These are phyloP conservation scores for Pegea sp. DNA, from an alignment of 23 tunicate species.

Conservation along the genomic window DNA sequence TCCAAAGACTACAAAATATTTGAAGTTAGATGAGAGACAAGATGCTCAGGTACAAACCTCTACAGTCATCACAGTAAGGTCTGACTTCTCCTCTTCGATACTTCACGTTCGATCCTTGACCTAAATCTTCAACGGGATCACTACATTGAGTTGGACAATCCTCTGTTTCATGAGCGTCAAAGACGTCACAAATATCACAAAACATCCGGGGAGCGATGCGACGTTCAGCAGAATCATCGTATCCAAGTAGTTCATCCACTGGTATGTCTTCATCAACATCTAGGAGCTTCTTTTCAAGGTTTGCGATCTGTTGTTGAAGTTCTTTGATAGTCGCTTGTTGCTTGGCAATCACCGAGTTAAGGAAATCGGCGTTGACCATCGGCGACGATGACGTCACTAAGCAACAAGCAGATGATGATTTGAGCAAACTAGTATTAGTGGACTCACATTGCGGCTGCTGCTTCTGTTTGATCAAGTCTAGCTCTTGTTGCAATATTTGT, in stretches of 20 bases:
- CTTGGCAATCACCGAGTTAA: slow-evolving; percentile 72
- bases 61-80: slow-evolving; percentile 69
- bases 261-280: slow-evolving; percentile 30
- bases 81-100: slow-evolving; percentile 45
- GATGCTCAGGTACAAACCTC: slow-evolving; percentile 17
- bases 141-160: slow-evolving; percentile 82
- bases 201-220: slow-evolving; percentile 22
- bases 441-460: too few relatives aligned
- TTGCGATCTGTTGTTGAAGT: slow-evolving; percentile 32
- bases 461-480: too few relatives aligned
- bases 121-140: slow-evolving; percentile 5
- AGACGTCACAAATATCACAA: slow-evolving; percentile 94
- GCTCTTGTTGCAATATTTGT: too few relatives aligned
- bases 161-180: slow-evolving; percentile 98
- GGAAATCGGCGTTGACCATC: slow-evolving; percentile 60
- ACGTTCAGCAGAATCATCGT: background rate
- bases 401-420: too few relatives aligned
- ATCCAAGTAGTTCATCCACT: slow-evolving; percentile 9
- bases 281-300: slow-evolving; percentile 57
- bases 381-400: too few relatives aligned
- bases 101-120: slow-evolving; percentile 14
- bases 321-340: slow-evolving; percentile 51
- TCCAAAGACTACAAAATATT: slow-evolving; percentile 35
- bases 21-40: background rate
- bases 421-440: too few relatives aligned